A percentile compares a stretch with the other conserved stretches of the same genome.
These are phyloP conservation scores for Phalacrocorax pelagicus DNA, from an alignment of 2,113 vertebrate genomes.

Conservation along the genomic window DNA sequence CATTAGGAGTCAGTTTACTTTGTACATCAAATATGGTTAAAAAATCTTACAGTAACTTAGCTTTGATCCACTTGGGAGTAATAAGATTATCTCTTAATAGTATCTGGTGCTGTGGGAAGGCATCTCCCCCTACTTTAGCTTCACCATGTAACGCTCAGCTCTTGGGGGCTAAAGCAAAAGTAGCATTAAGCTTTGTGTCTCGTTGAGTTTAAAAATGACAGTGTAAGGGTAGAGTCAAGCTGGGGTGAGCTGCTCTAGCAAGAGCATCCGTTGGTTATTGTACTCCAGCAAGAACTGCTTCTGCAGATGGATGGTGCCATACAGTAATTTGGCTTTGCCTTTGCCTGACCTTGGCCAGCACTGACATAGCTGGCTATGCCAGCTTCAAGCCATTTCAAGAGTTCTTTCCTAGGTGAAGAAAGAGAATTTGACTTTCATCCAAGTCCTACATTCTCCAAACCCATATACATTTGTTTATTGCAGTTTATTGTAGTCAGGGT, in stretches of 20 bases:
- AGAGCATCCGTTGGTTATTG: neutral
- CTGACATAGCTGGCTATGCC: neutral
- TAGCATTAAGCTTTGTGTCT: neutral
- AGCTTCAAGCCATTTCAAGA: neutral
- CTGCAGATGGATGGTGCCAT: neutral
- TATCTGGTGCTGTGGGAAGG: neutral
- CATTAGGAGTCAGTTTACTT: constrained; percentile 18
- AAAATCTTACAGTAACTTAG: neutral
- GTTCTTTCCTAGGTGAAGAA: neutral
- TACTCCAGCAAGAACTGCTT: neutral
- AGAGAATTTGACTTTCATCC: neutral
- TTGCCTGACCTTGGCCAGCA: neutral
- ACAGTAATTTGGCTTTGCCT: neutral
- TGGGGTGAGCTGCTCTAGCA: neutral
- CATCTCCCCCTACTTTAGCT: neutral
- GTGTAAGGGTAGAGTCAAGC: neutral
- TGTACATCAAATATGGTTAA: neutral
- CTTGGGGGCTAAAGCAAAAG: neutral
- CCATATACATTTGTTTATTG: neutral
- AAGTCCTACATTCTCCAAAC: neutral
- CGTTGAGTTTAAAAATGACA: neutral
- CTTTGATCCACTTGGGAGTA: neutral
- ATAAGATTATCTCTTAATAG: neutral
- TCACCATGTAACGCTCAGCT: neutral
- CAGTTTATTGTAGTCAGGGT: neutral